Evolutionary conservation across 2,888 invertebrate genomes (phyloP), one percentile per base, ranked within the genome.

Genomic region (Acrobasis repandana): DNA sequence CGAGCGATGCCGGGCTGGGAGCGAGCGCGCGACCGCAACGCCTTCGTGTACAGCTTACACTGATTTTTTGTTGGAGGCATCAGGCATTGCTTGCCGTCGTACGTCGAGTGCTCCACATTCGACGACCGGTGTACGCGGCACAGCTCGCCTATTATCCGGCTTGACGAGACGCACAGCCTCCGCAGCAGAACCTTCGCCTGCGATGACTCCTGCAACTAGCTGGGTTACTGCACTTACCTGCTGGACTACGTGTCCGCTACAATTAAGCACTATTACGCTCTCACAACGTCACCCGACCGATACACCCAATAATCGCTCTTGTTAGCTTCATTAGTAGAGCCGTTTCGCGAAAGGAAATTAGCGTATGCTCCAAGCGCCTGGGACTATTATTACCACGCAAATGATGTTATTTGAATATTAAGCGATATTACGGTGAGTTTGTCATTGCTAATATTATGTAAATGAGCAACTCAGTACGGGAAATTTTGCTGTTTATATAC

Each of bases 41-140:
- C 80, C 77, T 79, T 83, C 69, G 82, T 82, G 85, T 86, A 73
- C 82, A 89, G 85, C 88, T 89, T 90, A 91, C 88, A 92, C 91
- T 92, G 91, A 90, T 90, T 92, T 90, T 91, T 90, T 88, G 89
- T 86, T 67, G 87, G 79, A 91, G 91, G 90, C 91, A 91, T 90
- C 67, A 65, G 60, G 65, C 65, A 59, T 61, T 66, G 65, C 65
- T 61, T 87, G 88, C 82, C 79, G 84, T 80, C 79, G 74, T 72
- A 68, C 73, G 77, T 78, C 75, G 82, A 82, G 74, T 90, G 91
- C 90, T 91, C 91, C 79, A 92, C 88, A 91, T 91, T 89, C 85
- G 85, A 79, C 83, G 87, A 88, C 90, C 89, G 87, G 90, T 90
- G 90, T 83, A 85, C 85, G 79, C 81, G 77, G 76, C 76, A 79